phyloP scores from a whole-genome alignment of 2,888 invertebrate genomes.

The Apamea sordens region DNA sequence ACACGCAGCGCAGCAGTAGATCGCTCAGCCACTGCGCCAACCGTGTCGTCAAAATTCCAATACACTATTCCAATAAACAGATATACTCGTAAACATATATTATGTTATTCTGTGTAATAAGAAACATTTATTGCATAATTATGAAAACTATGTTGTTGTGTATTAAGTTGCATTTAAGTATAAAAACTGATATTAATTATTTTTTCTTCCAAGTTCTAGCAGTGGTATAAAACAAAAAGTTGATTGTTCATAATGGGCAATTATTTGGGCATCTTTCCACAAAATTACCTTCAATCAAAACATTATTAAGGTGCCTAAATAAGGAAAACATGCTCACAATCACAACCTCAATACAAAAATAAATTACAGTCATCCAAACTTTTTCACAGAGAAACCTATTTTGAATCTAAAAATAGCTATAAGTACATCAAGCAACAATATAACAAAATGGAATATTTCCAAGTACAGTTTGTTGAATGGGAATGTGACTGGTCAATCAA shows the following conservation, averaged over 20 bases:
- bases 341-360: background rate
- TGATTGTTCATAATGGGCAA: background rate
- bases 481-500: conserved; percentile 66
- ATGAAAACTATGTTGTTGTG: too few species aligned
- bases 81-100: background rate
- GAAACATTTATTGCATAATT: conserved; percentile 2
- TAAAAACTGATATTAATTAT: background rate
- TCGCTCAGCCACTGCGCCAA: too few species aligned
- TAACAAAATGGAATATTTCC: conserved; percentile 63
- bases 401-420: conserved; percentile 29
- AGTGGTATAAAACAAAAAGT: too few species aligned
- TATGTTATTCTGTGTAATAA: background rate
- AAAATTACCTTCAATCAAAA: background rate
- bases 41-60: too few species aligned
- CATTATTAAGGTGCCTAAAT: too few species aligned
- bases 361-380: background rate
- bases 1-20: too few species aligned
- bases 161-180: background rate
- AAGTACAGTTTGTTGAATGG: conserved; percentile 66
- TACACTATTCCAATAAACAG: background rate
- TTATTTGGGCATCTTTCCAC: background rate
- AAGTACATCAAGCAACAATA: conserved; percentile 41
- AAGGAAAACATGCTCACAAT: background rate
- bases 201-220: background rate
- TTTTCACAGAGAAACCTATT: conserved; percentile 3